Percentiles rank a stretch among this genome's conserved stretches.
Conservation (phyloP, 2,888 invertebrate genomes). For the Eristalinus aeneus region DNA sequence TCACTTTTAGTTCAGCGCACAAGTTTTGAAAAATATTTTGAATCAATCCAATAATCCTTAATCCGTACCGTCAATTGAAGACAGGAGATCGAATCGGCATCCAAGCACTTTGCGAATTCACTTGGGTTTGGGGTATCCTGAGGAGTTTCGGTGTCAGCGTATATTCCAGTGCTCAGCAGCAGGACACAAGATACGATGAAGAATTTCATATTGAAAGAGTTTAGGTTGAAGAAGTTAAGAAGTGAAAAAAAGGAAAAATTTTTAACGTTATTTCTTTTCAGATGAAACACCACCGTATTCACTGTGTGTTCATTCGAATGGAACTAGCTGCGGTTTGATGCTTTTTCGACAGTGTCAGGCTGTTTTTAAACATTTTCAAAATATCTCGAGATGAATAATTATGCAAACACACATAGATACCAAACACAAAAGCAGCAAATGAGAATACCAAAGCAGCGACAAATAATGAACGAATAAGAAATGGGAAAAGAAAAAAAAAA, state of each 20-base stretch:
- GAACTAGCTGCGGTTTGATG: constrained; percentile 81
- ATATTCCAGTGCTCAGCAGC: constrained; percentile 77
- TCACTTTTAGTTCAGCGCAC: neutral
- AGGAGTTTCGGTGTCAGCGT: constrained; percentile 73
- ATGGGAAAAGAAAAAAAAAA: constrained; percentile 68
- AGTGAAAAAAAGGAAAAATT: constrained; percentile 32
- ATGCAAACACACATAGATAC: constrained; percentile 73
- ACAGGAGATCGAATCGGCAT: constrained; percentile 85
- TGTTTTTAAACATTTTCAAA: constrained; percentile 81
- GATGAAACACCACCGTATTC: constrained; percentile 76
- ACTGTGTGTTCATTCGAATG: constrained; percentile 81
- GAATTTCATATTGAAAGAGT: constrained; percentile 76
- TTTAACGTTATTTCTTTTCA: constrained; percentile 48
- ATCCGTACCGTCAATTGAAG: constrained; percentile 83
- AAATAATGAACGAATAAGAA: constrained; percentile 74
- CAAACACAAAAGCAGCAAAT: constrained; percentile 56
- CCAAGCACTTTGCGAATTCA: constrained; percentile 82
- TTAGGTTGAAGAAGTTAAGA: constrained; percentile 61
- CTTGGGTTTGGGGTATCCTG: constrained; percentile 31
- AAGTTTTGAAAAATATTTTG: neutral
- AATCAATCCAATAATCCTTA: constrained; percentile 38
- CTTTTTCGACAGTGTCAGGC: constrained; percentile 80
- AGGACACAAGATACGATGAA: constrained; percentile 78
- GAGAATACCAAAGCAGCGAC: constrained; percentile 51
- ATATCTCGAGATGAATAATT: constrained; percentile 75